Percentiles rank a stretch among this genome's conserved stretches.
phyloP scores from a whole-genome alignment of 2,888 invertebrate genomes.

The Laspeyria flexula region DNA sequence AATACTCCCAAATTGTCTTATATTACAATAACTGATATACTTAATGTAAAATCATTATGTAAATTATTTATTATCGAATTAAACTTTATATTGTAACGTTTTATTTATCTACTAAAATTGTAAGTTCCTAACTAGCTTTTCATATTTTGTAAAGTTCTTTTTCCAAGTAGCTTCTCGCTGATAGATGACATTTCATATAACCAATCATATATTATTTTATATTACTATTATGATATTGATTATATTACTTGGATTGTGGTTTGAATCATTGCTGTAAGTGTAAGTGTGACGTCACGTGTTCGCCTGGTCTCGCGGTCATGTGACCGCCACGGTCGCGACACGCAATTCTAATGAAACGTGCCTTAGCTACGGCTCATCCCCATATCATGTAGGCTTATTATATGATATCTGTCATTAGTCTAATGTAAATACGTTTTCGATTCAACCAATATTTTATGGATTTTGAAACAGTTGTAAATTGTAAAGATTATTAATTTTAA shows the following conservation, averaged over 20 bases:
- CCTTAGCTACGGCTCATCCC: conserved; percentile 81
- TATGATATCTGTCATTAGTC: conserved; percentile 80
- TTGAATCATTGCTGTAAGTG: conserved; percentile 48
- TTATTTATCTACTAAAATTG: conserved; percentile 82
- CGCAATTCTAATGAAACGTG: conserved; percentile 75
- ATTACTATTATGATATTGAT: conserved; percentile 61
- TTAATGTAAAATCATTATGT: conserved; percentile 74
- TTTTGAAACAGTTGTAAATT: conserved; percentile 86
- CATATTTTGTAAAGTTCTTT: conserved; percentile 68
- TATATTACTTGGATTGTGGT: conserved; percentile 63
- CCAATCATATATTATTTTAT: conserved; percentile 63
- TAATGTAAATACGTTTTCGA: conserved; percentile 85
- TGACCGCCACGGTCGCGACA: conserved; percentile 42
- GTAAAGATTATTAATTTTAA: conserved; percentile 86
- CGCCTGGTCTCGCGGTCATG: background rate
- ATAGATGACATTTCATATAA: conserved; percentile 60
- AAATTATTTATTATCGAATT: conserved; percentile 82
- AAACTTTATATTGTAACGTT: conserved; percentile 66
- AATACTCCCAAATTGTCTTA: conserved; percentile 76
- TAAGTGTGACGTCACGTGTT: conserved; percentile 5
- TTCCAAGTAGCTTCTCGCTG: conserved; percentile 65
- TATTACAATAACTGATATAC: conserved; percentile 61
- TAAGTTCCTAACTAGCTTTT: conserved; percentile 85
- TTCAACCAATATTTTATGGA: conserved; percentile 86
- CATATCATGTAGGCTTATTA: conserved; percentile 82